These are phyloP conservation scores for Drosophila suboccidentalis DNA, from an alignment of 2,888 invertebrate genomes.

Conservation along the genomic window DNA sequence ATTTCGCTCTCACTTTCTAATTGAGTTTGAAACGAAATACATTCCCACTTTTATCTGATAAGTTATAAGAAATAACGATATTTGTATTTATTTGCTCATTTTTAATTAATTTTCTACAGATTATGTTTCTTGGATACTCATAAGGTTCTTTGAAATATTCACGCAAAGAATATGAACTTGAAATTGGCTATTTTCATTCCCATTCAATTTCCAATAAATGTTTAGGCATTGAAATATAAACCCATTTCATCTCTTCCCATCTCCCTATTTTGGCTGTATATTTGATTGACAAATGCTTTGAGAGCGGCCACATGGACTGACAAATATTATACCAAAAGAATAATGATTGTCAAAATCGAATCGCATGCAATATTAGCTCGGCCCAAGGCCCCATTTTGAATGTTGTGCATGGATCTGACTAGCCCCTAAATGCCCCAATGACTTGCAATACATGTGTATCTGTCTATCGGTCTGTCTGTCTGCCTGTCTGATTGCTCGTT, in stretches of 20 bases:
- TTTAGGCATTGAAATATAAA: background rate
- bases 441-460: slow-evolving; percentile 60
- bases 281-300: slow-evolving; percentile 66
- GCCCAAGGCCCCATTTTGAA: background rate
- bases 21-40: too few relatives aligned
- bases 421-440: slow-evolving; percentile 62
- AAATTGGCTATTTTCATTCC: background rate
- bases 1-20: too few relatives aligned
- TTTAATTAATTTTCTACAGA: too few relatives aligned
- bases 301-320: slow-evolving; percentile 43
- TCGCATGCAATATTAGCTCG: slow-evolving; percentile 57
- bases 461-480: slow-evolving; percentile 42
- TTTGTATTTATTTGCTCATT: too few relatives aligned
- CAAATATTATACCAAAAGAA: slow-evolving; percentile 50
- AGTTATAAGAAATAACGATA: too few relatives aligned
- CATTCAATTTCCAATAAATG: background rate
- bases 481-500: slow-evolving; percentile 4
- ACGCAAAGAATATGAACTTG: background rate
- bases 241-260: background rate
- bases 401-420: slow-evolving; percentile 38
- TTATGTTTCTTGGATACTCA: too few relatives aligned
- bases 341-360: slow-evolving; percentile 61
- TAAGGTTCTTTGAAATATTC: background rate
- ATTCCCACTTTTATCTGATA: too few relatives aligned
- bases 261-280: slow-evolving; percentile 1